Evolutionary conservation across 1,140 invertebrate genomes (phyloP).

Genomic region (Latrodectus geometricus): DNA sequence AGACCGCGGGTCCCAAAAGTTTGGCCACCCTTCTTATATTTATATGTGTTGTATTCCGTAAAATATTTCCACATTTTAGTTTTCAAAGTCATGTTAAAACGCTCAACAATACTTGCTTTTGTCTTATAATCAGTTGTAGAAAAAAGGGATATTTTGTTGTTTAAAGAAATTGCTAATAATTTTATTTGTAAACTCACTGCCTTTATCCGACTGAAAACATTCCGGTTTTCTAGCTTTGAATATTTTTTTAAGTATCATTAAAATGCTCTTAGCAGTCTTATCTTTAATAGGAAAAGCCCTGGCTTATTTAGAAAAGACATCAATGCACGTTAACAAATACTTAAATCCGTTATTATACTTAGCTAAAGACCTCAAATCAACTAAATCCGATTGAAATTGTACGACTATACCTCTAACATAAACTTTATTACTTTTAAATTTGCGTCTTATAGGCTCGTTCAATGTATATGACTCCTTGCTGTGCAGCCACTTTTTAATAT

Average conservation of each 20-base stretch:
- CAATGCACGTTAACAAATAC: conserved; percentile 13
- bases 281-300: conserved; percentile 10
- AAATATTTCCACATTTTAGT: conserved; percentile 70
- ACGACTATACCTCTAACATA: background rate
- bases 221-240: background rate
- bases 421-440: background rate
- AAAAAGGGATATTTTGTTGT: conserved; percentile 68
- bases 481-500: background rate
- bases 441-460: background rate
- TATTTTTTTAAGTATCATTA: background rate
- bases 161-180: conserved; percentile 66
- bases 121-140: conserved; percentile 69
- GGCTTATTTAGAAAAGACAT: conserved; percentile 19
- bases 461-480: too few relatives aligned
- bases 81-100: conserved; percentile 71
- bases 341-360: background rate
- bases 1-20: too few relatives aligned
- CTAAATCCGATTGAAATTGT: conserved; percentile 9
- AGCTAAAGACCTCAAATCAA: background rate
- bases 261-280: background rate
- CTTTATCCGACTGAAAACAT: conserved; percentile 40
- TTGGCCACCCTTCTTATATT: too few relatives aligned
- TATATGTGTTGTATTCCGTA: conserved; percentile 68
- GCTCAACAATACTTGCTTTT: conserved; percentile 71
- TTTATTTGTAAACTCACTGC: conserved; percentile 54